Conservation (phyloP, 2,797 vertebrate genomes). For the Chaetodon trifasciatus region DNA sequence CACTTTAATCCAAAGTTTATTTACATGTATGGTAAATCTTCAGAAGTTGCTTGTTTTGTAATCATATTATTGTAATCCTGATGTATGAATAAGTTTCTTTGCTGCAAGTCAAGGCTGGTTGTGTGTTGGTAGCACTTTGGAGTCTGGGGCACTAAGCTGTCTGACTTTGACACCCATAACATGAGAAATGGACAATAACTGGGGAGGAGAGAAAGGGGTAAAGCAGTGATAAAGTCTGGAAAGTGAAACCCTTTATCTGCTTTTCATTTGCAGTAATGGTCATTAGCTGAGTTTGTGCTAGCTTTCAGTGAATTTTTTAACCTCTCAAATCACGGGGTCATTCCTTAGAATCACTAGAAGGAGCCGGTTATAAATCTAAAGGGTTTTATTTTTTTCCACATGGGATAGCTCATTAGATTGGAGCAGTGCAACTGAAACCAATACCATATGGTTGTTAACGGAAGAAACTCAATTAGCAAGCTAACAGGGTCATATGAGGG, state of each 20-base stretch:
- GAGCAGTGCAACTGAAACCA: constrained; percentile 75
- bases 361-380: constrained; percentile 79
- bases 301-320: constrained; percentile 63
- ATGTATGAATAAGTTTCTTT: constrained; percentile 4
- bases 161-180: constrained; percentile 73
- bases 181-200: constrained; percentile 63
- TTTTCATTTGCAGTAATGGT: constrained; percentile 75
- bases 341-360: constrained; percentile 65
- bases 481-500: constrained; percentile 71
- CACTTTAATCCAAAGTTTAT: not conserved
- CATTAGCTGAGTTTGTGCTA: constrained; percentile 65
- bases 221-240: constrained; percentile 61
- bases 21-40: constrained; percentile 2
- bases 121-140: constrained; percentile 14
- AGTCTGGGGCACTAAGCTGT: constrained; percentile 45
- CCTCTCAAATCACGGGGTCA: constrained; percentile 76
- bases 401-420: constrained; percentile 81
- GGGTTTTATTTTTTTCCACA: constrained; percentile 66
- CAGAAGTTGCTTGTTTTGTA: constrained; percentile 6
- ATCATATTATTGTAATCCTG: constrained; percentile 12
- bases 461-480: constrained; percentile 79
- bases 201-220: constrained; percentile 43
- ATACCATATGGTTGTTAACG: constrained; percentile 80
- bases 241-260: constrained; percentile 77
- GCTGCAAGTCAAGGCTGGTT: not conserved